phyloP scores from a whole-genome alignment of 2,113 vertebrate genomes.

The Hymenochirus boettgeri region DNA sequence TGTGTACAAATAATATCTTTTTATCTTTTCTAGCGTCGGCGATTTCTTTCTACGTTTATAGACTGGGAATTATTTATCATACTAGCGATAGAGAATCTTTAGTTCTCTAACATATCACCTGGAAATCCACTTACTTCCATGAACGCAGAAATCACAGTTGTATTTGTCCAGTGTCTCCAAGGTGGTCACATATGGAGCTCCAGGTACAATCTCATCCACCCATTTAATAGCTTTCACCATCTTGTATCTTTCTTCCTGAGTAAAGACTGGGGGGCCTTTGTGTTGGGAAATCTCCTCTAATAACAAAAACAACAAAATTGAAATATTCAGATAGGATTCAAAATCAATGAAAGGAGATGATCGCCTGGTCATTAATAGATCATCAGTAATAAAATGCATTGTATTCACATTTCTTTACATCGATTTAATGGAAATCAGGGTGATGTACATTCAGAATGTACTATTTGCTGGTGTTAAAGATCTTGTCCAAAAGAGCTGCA shows the following conservation, averaged over 20 bases:
- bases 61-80: too few relatives aligned
- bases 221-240: slow-evolving; percentile 97
- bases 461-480: too few relatives aligned
- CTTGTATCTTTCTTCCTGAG: slow-evolving; percentile 90
- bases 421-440: too few relatives aligned
- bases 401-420: too few relatives aligned
- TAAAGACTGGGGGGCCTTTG: slow-evolving; percentile 95
- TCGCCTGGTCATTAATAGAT: too few relatives aligned
- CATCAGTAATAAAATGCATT: too few relatives aligned
- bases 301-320: background rate
- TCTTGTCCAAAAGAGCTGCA: too few relatives aligned
- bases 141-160: slow-evolving; percentile 93
- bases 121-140: slow-evolving; percentile 80
- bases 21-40: background rate
- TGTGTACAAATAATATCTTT: background rate
- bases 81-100: too few relatives aligned
- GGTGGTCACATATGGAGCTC: slow-evolving; percentile 91
- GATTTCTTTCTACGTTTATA: rapidly evolving
- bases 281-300: slow-evolving; percentile 93
- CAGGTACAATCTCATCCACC: slow-evolving; percentile 93
- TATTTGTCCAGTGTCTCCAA: slow-evolving; percentile 91
- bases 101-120: too few relatives aligned
- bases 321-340: background rate
- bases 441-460: too few relatives aligned
- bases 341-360: too few relatives aligned